These are phyloP conservation scores for Eulemur mongoz DNA, from an alignment of 2,797 vertebrate genomes.

Conservation along the genomic window DNA sequence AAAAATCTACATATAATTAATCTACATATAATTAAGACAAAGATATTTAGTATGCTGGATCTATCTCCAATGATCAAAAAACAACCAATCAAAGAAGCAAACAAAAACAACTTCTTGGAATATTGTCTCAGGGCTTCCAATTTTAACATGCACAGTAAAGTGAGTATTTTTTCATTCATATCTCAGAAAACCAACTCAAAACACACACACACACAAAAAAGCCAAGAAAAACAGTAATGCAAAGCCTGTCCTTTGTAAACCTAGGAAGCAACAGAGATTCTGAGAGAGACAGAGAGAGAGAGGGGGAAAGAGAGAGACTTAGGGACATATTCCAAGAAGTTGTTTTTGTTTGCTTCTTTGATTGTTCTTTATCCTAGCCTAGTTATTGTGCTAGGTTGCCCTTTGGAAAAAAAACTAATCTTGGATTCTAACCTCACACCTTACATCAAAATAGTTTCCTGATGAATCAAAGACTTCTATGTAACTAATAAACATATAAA, in stretches of 20 bases:
- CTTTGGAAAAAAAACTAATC: not conserved
- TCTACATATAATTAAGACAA: not conserved
- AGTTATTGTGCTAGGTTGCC: not conserved
- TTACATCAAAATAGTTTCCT: slow-evolving; percentile 10
- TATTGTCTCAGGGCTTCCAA: not conserved
- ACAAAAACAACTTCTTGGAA: not conserved
- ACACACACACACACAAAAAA: no score
- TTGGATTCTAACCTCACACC: not conserved
- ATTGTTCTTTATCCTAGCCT: not conserved
- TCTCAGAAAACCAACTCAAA: not conserved
- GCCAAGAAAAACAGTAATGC: not conserved
- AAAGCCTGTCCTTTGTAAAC: not conserved
- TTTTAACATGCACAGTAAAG: not conserved
- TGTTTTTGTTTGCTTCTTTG: no score
- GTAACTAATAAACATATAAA: not conserved
- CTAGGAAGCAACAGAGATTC: not conserved
- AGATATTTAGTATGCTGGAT: not conserved
- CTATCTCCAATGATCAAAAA: not conserved
- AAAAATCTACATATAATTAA: not conserved
- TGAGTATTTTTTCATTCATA: not conserved
- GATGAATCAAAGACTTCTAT: not conserved
- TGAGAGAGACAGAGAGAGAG: not conserved
- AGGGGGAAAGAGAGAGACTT: not conserved
- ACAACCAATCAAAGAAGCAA: not conserved
- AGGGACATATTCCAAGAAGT: not conserved